Evolutionary conservation across 1,140 invertebrate genomes (phyloP).

Genomic region (Achroia grisella): DNA sequence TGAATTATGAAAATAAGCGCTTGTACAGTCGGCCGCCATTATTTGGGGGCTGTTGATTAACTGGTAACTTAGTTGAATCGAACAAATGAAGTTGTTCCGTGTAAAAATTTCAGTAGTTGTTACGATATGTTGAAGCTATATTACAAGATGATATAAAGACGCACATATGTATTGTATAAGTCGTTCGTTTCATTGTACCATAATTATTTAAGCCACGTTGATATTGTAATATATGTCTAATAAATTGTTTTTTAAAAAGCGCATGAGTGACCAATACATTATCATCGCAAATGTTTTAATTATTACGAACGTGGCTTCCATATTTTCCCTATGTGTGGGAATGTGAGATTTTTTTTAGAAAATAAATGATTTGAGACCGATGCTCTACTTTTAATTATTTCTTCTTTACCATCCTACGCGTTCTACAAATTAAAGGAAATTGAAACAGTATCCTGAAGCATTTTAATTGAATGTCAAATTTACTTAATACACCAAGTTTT

Average conservation of each 20-base stretch:
- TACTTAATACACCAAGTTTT: no score
- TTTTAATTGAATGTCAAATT: no score
- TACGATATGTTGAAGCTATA: constrained; percentile 33
- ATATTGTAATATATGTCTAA: constrained; percentile 7
- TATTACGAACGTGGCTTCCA: constrained; percentile 25
- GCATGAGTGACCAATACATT: constrained; percentile 18
- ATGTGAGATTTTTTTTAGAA: constrained; percentile 40
- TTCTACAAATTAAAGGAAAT: no score
- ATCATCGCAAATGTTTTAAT: constrained; percentile 6
- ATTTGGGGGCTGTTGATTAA: not conserved
- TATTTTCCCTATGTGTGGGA: constrained; percentile 16
- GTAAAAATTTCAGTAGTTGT: no score
- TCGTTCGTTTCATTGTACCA: constrained; percentile 26
- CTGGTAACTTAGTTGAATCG: no score
- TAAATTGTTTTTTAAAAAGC: constrained; percentile 2
- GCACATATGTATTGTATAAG: constrained; percentile 42
- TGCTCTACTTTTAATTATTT: constrained; percentile 33
- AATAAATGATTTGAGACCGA: constrained; percentile 30
- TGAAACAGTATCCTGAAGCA: no score
- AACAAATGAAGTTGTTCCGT: no score
- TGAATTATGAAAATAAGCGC: constrained; percentile 51
- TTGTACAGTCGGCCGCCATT: constrained; percentile 18
- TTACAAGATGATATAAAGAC: constrained; percentile 41
- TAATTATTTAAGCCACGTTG: constrained; percentile 18
- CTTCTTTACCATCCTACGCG: no score